phyloP scores from a whole-genome alignment of 2,113 vertebrate species.

The Syrrhaptes paradoxus region DNA sequence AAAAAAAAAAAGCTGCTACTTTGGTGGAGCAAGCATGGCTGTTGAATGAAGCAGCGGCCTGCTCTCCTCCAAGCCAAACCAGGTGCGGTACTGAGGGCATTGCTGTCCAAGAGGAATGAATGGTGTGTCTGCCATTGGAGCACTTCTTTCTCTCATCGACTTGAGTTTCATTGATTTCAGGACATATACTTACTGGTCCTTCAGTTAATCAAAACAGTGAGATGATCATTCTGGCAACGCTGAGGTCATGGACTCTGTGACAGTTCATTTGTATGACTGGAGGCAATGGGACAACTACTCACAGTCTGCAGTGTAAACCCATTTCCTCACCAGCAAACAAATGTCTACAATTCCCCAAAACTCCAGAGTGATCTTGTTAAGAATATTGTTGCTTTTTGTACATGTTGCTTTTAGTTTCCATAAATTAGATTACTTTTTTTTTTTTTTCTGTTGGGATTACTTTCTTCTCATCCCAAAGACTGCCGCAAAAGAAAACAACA shows the following conservation, averaged over 20 bases:
- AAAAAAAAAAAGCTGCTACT: neutral
- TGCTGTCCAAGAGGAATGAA: neutral
- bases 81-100: neutral
- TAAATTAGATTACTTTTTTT: neutral
- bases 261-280: neutral
- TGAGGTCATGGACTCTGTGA: neutral
- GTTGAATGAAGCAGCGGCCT: neutral
- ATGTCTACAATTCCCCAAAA: neutral
- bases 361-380: neutral
- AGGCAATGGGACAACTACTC: neutral
- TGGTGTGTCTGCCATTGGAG: neutral
- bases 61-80: neutral
- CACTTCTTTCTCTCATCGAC: neutral
- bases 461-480: neutral
- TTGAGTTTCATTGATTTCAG: conserved; percentile 5
- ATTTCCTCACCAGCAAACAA: neutral
- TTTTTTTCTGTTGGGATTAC: neutral
- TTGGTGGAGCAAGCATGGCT: neutral
- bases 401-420: neutral
- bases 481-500: neutral
- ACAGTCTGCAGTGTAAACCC: neutral
- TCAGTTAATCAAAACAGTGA: neutral
- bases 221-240: neutral
- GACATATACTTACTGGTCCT: neutral
- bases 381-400: neutral